Percentiles rank a stretch among this genome's conserved stretches.
Evolutionary conservation across 2,113 vertebrate species (phyloP).

Genomic region (Miniopterus natalensis): DNA sequence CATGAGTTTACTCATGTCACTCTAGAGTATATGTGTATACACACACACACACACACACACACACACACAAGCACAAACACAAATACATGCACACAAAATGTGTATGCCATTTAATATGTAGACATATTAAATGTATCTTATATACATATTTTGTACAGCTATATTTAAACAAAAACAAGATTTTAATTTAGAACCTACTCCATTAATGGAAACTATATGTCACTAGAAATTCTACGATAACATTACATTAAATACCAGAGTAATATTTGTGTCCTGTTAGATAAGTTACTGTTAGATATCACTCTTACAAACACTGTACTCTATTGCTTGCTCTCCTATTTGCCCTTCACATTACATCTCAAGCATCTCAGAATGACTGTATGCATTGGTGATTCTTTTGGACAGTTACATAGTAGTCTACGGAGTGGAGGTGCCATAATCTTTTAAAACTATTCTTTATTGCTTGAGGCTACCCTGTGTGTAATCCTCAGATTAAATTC

Average conservation of each 20-base stretch:
- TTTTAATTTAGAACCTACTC: slow-evolving; percentile 19
- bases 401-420: not conserved
- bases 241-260: not conserved
- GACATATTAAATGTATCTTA: not conserved
- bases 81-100: too few relatives aligned
- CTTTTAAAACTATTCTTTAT: not conserved
- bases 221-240: not conserved
- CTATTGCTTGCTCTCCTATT: not conserved
- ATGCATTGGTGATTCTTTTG: not conserved
- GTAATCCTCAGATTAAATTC: slow-evolving; percentile 12
- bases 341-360: not conserved
- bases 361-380: not conserved
- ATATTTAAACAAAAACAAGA: not conserved
- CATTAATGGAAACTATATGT: not conserved
- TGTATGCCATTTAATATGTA: not conserved
- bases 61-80: not conserved
- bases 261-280: not conserved
- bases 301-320: not conserved
- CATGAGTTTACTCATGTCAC: not conserved
- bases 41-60: not conserved
- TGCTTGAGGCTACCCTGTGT: not conserved
- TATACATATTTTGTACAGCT: not conserved
- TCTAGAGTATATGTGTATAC: not conserved
- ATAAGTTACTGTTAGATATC: not conserved
- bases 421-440: not conserved